Evolutionary conservation across 1,140 invertebrate species (phyloP).

Genomic region (Dufourea novaeangliae): DNA sequence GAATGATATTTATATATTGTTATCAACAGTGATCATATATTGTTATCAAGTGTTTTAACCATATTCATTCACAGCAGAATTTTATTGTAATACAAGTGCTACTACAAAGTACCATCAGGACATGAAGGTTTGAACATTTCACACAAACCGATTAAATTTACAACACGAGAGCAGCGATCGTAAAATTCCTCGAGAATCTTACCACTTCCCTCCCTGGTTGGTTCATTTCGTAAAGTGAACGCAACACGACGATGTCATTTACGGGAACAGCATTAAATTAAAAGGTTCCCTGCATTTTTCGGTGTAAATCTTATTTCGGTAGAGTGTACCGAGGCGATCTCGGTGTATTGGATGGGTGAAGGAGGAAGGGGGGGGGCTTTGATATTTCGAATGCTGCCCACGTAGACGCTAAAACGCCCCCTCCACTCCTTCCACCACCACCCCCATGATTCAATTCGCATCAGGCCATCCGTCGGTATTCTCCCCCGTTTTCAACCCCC

Average conservation of each 20-base stretch:
- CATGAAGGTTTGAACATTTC: no score
- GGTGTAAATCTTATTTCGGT: constrained; percentile 36
- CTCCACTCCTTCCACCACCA: no score
- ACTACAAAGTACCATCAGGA: no score
- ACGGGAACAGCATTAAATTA: constrained; percentile 26
- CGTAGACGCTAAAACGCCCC: constrained; percentile 80
- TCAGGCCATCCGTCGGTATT: constrained; percentile 68
- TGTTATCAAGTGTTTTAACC: no score
- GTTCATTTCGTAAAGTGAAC: not conserved
- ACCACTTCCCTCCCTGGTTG: not conserved
- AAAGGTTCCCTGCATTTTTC: constrained; percentile 27
- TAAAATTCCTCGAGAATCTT: no score
- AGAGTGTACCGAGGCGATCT: constrained; percentile 36
- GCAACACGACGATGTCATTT: not conserved
- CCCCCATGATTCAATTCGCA: constrained; percentile 81
- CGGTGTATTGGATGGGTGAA: constrained; percentile 57
- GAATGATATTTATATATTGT: no score
- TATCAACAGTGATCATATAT: no score
- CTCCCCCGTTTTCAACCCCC: constrained; percentile 10
- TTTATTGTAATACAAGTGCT: no score
- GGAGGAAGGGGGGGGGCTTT: constrained; percentile 63
- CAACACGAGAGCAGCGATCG: no score
- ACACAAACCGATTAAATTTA: no score
- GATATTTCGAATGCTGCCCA: constrained; percentile 76
- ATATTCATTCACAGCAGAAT: no score